A percentile compares a stretch with the other conserved stretches of the same genome.
Evolutionary conservation across 1,140 invertebrate species (phyloP).

Genomic region (Chymomyza costata): DNA sequence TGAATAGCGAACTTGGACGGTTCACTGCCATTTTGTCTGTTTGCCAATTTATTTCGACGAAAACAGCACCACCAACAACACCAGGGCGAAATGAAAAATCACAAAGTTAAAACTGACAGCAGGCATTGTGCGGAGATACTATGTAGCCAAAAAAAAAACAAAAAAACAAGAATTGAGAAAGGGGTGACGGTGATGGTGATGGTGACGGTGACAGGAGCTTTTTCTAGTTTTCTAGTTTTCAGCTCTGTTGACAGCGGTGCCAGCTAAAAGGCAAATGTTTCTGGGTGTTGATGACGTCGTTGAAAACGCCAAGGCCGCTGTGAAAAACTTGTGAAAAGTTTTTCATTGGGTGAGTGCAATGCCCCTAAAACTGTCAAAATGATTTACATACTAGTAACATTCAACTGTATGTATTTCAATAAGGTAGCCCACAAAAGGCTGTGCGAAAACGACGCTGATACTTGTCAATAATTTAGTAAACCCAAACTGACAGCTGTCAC

Average conservation of each 20-base stretch:
- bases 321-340: too few species aligned
- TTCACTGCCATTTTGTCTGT: background rate
- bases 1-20: conserved; percentile 1
- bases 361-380: conserved; percentile 28
- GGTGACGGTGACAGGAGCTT: too few species aligned
- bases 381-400: conserved; percentile 58
- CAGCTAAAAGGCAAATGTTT: conserved; percentile 5
- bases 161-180: too few species aligned
- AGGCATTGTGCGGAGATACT: too few species aligned
- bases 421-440: too few species aligned
- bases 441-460: conserved; percentile 21
- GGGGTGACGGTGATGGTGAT: too few species aligned
- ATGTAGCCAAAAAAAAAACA: too few species aligned
- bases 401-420: background rate
- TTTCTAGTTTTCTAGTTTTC: background rate
- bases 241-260: conserved; percentile 2
- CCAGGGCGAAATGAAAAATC: background rate
- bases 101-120: too few species aligned
- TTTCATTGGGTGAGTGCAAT: background rate
- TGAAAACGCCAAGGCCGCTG: too few species aligned
- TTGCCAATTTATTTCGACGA: conserved; percentile 9
- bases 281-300: conserved; percentile 8
- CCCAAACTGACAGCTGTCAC: conserved; percentile 61
- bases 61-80: background rate
- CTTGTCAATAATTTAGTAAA: conserved; percentile 59